Evolutionary conservation across 2,888 invertebrate genomes (phyloP).

Genomic region (Blera fallax): DNA sequence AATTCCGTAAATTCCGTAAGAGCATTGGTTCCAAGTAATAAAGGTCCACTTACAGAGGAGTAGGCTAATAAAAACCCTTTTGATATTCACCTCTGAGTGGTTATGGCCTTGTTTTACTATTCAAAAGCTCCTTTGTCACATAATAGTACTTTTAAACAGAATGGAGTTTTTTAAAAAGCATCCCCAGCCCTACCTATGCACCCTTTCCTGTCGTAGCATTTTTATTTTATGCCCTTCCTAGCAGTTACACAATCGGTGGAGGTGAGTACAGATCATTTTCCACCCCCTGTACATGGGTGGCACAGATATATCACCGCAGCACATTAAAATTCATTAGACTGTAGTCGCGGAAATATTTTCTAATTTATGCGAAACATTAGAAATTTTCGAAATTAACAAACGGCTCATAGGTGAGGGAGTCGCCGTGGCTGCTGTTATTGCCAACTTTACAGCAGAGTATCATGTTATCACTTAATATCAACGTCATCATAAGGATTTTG

Average conservation of each 20-base stretch:
- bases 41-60: slow-evolving; percentile 53
- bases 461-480: slow-evolving; percentile 72
- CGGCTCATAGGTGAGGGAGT: slow-evolving; percentile 22
- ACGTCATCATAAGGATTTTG: slow-evolving; percentile 67
- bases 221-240: not conserved
- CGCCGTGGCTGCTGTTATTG: slow-evolving; percentile 37
- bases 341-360: slow-evolving; percentile 35
- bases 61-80: slow-evolving; percentile 60
- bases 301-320: slow-evolving; percentile 25
- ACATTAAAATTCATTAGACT: slow-evolving; percentile 53
- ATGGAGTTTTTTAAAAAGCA: slow-evolving; percentile 10
- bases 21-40: slow-evolving; percentile 54
- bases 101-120: slow-evolving; percentile 38
- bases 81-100: slow-evolving; percentile 57
- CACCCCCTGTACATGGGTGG: too few relatives aligned
- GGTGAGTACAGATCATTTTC: too few relatives aligned
- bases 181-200: not conserved
- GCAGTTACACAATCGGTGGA: not conserved
- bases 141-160: slow-evolving; percentile 44
- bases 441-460: slow-evolving; percentile 66
- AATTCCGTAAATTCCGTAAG: slow-evolving; percentile 60
- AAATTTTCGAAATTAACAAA: slow-evolving; percentile 54
- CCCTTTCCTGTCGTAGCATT: not conserved
- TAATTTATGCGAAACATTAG: slow-evolving; percentile 58
- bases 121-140: slow-evolving; percentile 53